Evolutionary conservation across 2,888 invertebrate genomes (phyloP).

Genomic region (Venustoraphidia nigricollis): DNA sequence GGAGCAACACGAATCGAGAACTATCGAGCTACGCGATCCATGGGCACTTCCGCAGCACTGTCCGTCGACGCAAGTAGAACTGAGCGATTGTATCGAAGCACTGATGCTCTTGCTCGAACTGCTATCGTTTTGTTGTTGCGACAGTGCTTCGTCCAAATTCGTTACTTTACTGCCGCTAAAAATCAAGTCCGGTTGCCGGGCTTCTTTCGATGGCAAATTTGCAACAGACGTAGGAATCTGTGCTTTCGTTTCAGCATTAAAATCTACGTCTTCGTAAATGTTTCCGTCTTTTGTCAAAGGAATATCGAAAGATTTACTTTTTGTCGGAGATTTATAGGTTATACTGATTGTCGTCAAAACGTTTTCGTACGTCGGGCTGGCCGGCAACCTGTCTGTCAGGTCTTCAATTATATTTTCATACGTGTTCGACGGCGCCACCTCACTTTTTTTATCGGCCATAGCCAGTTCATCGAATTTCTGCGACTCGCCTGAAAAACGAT

Average conservation of each 20-base stretch:
- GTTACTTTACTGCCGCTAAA: not conserved
- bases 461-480: not conserved
- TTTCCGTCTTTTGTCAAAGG: constrained; percentile 23
- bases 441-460: not conserved
- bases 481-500: constrained; percentile 24
- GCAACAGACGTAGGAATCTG: constrained; percentile 38
- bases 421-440: not conserved
- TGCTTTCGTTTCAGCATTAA: constrained; percentile 36
- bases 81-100: too few species aligned
- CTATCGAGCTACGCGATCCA: too few species aligned
- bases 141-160: constrained; percentile 2
- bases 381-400: constrained; percentile 23
- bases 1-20: too few species aligned
- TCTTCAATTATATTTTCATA: constrained; percentile 2
- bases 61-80: too few species aligned
- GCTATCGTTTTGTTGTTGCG: not conserved
- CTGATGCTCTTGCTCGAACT: too few species aligned
- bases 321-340: constrained; percentile 50
- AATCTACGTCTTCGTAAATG: constrained; percentile 40
- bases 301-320: constrained; percentile 15
- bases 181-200: constrained; percentile 31
- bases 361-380: constrained; percentile 34
- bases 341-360: constrained; percentile 57
- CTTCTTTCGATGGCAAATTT: constrained; percentile 38
- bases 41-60: too few species aligned